Base-by-base conservation (phyloP, 2,797 vertebrate species). In the Eospalax fontanierii region DNA sequence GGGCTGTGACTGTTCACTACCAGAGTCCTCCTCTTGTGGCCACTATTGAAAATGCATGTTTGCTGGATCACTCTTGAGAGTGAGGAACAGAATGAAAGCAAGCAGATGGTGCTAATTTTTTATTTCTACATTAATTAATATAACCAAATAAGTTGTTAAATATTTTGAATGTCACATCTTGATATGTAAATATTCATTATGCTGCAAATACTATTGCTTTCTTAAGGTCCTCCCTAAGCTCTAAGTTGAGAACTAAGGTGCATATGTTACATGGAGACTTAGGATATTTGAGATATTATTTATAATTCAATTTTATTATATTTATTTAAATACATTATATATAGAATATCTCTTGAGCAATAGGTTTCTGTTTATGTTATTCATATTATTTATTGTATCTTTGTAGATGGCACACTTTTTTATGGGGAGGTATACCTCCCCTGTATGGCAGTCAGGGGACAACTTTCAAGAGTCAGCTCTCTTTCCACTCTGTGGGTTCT, bases 111-210 rank as follows among this genome's bases (percentile, higher is more conserved):
- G 46, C 71, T 93, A 82, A 85, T 74, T 93, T 94, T 94, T 87
- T 0, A 94, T 87, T 91, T 93, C 46, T 85, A 43, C 40, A 82
- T 87, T 93, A 94, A 82, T 90, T 94, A 93, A 89, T 87, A 57
- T 93, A 94, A 89, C 46, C 43, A 91, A 87, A 57, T 79, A 70
- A 76, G 43, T 97, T 90, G 43, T 93, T 93, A 91, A 79, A 88
- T 94, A 92, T 94, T 93, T 92, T 94, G 33, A 80, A 89, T 90
- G 63, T 85, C 57, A 70, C 74, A 78, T 40, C 26, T 93, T 84
- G 85, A n/a, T 66, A n/a, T 94, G 73, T 59, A 96, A 96, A 90
- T 90, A 96, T 91, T 94, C 65, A 91, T 92, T 93, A 93, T 84
- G n/a, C 50, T n/a, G 38, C 89, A 92, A 91, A 88, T 68, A 70